These are phyloP conservation scores for Cabera pusaria DNA, from an alignment of 2,888 invertebrate species.

Conservation along the genomic window DNA sequence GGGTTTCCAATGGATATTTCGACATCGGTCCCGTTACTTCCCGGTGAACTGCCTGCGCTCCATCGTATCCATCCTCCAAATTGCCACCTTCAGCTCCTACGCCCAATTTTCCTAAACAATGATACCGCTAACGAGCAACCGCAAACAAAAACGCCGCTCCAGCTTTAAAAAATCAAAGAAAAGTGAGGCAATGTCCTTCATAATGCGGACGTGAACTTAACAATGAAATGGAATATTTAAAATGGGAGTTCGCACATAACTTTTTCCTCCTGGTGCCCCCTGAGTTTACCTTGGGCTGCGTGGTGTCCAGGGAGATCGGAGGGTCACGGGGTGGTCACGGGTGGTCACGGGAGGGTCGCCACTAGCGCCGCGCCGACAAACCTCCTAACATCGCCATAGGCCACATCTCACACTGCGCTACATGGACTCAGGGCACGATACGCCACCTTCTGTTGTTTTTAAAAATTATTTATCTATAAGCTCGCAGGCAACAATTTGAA, in stretches of 20 bases:
- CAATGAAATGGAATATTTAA: constrained; percentile 56
- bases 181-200: constrained; percentile 34
- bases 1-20: too few species aligned
- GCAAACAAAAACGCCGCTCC: constrained; percentile 55
- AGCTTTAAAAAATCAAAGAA: constrained; percentile 32
- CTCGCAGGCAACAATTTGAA: constrained; percentile 61
- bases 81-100: background rate
- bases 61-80: too few species aligned
- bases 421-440: constrained; percentile 77
- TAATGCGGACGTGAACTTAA: constrained; percentile 41
- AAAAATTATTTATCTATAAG: constrained; percentile 78
- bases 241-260: constrained; percentile 72
- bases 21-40: too few species aligned
- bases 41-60: too few species aligned
- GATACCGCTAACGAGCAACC: constrained; percentile 55
- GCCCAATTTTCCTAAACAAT: constrained; percentile 50
- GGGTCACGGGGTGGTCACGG: constrained; percentile 40
- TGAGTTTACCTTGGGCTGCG: constrained; percentile 69
- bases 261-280: constrained; percentile 70
- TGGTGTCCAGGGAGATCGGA: constrained; percentile 37
- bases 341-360: constrained; percentile 34
- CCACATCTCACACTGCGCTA: constrained; percentile 78
- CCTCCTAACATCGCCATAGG: constrained; percentile 76
- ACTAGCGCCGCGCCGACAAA: constrained; percentile 43
- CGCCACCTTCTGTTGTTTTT: constrained; percentile 82